These are phyloP conservation scores for Drosophila sechellia DNA, from an alignment of 1,140 invertebrate species.

Conservation along the genomic window DNA sequence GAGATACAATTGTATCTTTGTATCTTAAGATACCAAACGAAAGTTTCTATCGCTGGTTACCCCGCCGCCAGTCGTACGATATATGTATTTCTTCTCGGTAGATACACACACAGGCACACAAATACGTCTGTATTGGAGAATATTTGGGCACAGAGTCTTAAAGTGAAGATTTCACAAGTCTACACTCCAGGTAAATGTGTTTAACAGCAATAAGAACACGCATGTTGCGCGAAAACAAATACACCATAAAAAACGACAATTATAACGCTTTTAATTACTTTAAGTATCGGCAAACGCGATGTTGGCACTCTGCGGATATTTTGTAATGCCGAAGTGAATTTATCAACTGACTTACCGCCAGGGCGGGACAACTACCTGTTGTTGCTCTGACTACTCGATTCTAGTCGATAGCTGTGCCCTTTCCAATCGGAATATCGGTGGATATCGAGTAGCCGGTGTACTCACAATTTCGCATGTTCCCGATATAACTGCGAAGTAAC, in stretches of 20 bases:
- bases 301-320: conserved; percentile 34
- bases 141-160: not conserved
- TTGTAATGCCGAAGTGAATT: conserved; percentile 29
- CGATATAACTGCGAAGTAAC: too few species aligned
- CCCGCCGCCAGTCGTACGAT: conserved; percentile 28
- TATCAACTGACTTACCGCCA: conserved; percentile 50
- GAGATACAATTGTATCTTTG: conserved; percentile 17
- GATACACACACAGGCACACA: conserved; percentile 24
- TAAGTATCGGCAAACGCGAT: conserved; percentile 58
- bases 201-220: not conserved
- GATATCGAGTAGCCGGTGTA: too few species aligned
- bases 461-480: too few species aligned
- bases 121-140: conserved; percentile 19
- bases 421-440: too few species aligned
- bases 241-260: not conserved
- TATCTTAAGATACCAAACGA: conserved; percentile 47
- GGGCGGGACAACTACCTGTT: conserved; percentile 58
- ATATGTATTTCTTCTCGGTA: conserved; percentile 20
- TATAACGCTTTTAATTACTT: conserved; percentile 64
- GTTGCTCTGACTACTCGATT: conserved; percentile 8
- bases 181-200: not conserved
- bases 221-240: not conserved
- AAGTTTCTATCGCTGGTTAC: conserved; percentile 40
- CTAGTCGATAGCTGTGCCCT: conserved; percentile 4
- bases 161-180: conserved; percentile 7